Conservation (phyloP, 2,888 invertebrate species). For the Mesodorylaimus sp. region DNA sequence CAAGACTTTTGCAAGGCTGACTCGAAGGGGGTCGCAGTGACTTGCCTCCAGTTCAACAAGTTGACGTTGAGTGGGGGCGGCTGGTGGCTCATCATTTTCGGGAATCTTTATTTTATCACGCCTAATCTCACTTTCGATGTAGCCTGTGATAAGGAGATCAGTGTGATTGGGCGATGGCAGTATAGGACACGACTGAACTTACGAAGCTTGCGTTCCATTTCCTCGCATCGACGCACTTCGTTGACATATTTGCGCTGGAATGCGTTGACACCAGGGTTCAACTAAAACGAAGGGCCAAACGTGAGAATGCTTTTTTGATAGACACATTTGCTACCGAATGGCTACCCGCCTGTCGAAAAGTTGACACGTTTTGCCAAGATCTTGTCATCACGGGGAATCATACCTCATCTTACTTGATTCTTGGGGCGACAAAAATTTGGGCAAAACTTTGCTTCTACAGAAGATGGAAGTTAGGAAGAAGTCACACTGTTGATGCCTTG, state of each 20-base stretch:
- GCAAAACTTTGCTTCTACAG: no score
- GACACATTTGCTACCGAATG: no score
- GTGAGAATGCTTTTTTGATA: background rate
- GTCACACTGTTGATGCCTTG: no score
- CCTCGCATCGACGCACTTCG: constrained; percentile 90
- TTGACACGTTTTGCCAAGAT: no score
- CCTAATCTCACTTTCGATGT: constrained; percentile 81
- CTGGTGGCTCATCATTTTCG: constrained; percentile 87
- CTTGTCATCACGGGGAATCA: no score
- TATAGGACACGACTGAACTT: constrained; percentile 6
- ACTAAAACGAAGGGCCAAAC: constrained; percentile 40
- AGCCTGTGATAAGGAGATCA: constrained; percentile 37
- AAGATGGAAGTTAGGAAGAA: no score
- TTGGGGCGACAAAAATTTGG: no score
- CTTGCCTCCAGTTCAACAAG: constrained; percentile 96
- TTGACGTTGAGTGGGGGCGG: constrained; percentile 86
- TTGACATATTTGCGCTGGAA: constrained; percentile 97
- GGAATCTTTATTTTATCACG: constrained; percentile 86
- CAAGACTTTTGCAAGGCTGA: no score
- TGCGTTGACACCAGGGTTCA: constrained; percentile 89
- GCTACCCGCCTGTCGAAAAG: no score
- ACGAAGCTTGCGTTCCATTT: constrained; percentile 48
- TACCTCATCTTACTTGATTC: no score
- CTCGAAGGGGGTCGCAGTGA: no score
- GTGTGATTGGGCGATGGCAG: background rate